Evolutionary conservation across 2,113 vertebrate species (phyloP).

Genomic region (Dermatemys mawii): DNA sequence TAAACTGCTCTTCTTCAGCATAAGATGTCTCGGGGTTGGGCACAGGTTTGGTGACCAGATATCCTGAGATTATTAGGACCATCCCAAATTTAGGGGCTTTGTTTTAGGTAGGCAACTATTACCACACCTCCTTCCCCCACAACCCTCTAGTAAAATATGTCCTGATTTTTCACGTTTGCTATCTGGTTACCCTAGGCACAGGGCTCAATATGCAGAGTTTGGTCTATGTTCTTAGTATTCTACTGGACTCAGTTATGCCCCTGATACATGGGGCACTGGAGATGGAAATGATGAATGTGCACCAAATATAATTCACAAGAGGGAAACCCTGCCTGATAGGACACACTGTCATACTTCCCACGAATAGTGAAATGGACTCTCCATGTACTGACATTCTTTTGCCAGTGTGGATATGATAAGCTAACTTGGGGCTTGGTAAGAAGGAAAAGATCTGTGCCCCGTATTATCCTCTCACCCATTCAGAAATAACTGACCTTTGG

Average conservation of each 20-base stretch:
- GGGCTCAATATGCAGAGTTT: not conserved
- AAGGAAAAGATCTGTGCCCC: accelerated
- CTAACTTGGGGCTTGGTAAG: not conserved
- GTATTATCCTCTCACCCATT: accelerated
- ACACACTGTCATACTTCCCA: not conserved
- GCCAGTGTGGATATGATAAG: not conserved
- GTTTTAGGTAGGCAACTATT: no score
- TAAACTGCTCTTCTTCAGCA: accelerated
- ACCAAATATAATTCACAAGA: not conserved
- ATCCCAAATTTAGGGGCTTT: no score
- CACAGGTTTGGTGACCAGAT: not conserved
- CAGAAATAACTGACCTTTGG: not conserved
- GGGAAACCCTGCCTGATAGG: not conserved
- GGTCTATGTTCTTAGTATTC: not conserved
- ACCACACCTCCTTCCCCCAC: no score
- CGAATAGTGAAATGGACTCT: not conserved
- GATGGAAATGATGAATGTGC: not conserved
- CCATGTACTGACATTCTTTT: not conserved
- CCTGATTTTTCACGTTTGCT: no score
- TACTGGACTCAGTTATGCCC: not conserved
- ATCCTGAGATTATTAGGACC: not conserved
- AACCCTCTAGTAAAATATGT: no score
- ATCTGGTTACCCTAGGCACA: not conserved
- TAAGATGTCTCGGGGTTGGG: not conserved
- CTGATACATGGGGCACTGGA: not conserved